Evolutionary conservation across 2,888 invertebrate species (phyloP).

Genomic region (Torymus auratus): DNA sequence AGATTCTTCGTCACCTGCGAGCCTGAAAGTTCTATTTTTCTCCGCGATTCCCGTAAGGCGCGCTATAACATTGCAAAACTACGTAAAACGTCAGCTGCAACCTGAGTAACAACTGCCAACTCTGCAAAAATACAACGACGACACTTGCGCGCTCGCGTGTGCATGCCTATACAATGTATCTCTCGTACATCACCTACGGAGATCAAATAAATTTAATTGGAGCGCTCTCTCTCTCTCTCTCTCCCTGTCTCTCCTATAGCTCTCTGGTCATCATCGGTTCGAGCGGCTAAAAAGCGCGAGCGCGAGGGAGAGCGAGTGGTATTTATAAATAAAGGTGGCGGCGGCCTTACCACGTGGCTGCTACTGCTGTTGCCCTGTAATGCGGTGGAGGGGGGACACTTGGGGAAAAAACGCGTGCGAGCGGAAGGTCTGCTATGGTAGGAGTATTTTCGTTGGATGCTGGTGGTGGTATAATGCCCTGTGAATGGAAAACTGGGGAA

Average conservation of each 20-base stretch:
- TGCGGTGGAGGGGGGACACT: neutral
- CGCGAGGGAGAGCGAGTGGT: neutral
- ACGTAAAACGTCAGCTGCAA: no score
- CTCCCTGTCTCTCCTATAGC: neutral
- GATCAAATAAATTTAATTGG: constrained; percentile 16
- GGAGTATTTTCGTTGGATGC: neutral
- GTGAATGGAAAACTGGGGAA: no score
- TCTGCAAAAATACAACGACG: no score
- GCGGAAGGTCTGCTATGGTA: neutral
- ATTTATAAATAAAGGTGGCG: constrained; percentile 47
- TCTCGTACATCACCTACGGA: no score
- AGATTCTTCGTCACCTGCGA: no score
- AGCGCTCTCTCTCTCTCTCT: neutral
- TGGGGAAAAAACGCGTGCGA: neutral
- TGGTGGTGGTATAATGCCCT: no score
- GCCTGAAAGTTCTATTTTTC: no score
- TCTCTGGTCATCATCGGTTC: constrained; percentile 1
- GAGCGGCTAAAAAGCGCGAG: constrained; percentile 29
- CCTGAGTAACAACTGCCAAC: no score
- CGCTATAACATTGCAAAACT: no score
- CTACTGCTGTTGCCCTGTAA: constrained; percentile 14
- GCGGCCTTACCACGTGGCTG: constrained; percentile 12
- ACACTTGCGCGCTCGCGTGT: no score
- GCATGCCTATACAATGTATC: no score
- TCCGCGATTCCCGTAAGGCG: no score